Evolutionary conservation across 2,797 vertebrate genomes (phyloP), one percentile per base, ranked within the genome.

Genomic region (Oophaga sylvatica): DNA sequence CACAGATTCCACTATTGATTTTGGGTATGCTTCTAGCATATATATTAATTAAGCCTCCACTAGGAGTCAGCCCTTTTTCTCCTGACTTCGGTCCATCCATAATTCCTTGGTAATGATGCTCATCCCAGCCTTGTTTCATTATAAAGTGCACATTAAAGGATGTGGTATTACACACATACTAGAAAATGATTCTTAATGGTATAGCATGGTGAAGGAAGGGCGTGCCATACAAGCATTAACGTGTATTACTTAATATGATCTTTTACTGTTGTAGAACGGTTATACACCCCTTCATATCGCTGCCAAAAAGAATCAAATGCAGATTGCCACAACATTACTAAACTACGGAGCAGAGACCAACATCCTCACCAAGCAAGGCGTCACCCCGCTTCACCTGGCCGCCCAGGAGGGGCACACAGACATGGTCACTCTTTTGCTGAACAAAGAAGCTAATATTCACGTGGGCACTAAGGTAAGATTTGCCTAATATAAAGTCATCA

Each of bases 251-350:
- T 53, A 41, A 79, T n/a, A 84, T 63, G 11, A 15, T 48, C 31
- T 13, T 78, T 11, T 85, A 48, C 76, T 75, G 3, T 90, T 87
- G 48, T 92, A 99, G 98, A 99, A 99, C 0, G 98, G 98, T 89
- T 99, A 99, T 88, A 99, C 98, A 13, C 98, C 98, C n/a, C 95
- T 99, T 48, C 98, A 99, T 91, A 99, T 99, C 1, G 97, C 96
- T 53, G 97, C 98, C 57, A 99, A 99, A 94, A 99, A 99, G 93
- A 98, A 99, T 90, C 98, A 99, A 94, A 98, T 98, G 97, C 97
- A 99, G 81, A 98, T 99, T 22, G 97, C 98, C 48, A 95, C 94
- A 31, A 97, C 97, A 10, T 95, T 99, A 2, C 92, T 99, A 90
- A 95, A 94, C 92, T 97, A 97, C 0, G 97, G 95, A 0, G 97